phyloP scores from a whole-genome alignment of 2,797 vertebrate species.

The Octomys mimax region DNA sequence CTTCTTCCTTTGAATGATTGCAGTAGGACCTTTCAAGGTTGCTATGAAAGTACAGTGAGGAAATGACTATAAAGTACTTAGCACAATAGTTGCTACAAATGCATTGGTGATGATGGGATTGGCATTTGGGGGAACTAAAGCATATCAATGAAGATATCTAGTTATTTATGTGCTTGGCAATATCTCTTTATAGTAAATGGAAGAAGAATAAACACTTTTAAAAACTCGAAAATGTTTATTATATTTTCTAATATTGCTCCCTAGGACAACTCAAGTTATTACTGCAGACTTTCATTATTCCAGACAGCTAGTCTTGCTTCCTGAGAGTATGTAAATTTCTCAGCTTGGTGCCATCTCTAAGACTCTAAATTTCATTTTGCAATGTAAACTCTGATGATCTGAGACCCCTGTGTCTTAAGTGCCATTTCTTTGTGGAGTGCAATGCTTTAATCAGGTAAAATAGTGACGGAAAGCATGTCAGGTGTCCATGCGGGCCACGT shows the following conservation, averaged over 20 bases:
- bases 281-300: constrained; percentile 63
- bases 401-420: constrained; percentile 62
- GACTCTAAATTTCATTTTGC: constrained; percentile 77
- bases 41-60: not conserved
- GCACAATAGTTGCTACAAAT: not conserved
- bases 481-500: not conserved
- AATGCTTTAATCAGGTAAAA: constrained; percentile 61
- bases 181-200: constrained; percentile 26
- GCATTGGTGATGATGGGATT: not conserved
- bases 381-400: constrained; percentile 52
- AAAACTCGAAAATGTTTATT: constrained; percentile 61
- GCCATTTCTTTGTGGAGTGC: constrained; percentile 9
- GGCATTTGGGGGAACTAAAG: not conserved
- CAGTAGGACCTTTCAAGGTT: not conserved
- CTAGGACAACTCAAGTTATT: constrained; percentile 37
- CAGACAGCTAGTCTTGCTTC: constrained; percentile 54
- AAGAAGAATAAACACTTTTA: constrained; percentile 51
- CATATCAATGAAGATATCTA: not conserved
- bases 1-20: not conserved
- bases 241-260: constrained; percentile 59
- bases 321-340: constrained; percentile 74
- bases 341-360: constrained; percentile 73
- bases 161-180: not conserved
- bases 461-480: constrained; percentile 24
- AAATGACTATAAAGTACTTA: not conserved